A percentile compares a stretch with the other conserved stretches of the same genome.
phyloP scores from a whole-genome alignment of 2,113 vertebrate species.

The Cynopterus brachyotis region DNA sequence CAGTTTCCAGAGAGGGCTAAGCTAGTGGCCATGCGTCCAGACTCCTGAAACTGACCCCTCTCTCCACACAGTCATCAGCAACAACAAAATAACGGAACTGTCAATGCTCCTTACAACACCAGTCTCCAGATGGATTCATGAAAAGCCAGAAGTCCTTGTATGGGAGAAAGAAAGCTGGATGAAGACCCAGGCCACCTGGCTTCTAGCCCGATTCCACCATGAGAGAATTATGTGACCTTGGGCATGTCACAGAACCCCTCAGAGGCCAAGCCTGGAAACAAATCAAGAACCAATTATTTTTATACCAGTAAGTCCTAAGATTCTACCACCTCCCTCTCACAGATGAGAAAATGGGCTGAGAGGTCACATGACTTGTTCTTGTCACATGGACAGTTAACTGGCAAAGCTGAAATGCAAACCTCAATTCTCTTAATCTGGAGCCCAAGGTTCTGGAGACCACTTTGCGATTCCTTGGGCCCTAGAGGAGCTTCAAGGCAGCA shows the following conservation, averaged over 20 bases:
- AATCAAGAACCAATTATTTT: background rate
- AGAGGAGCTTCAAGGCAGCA: background rate
- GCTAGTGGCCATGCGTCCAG: background rate
- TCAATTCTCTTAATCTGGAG: background rate
- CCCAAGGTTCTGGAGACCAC: background rate
- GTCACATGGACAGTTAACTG: fast-evolving
- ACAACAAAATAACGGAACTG: background rate
- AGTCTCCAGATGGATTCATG: background rate
- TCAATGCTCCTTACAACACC: background rate
- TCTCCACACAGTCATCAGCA: background rate
- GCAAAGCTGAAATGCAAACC: background rate
- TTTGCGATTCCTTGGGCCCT: background rate
- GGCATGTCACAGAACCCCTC: background rate
- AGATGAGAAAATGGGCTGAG: background rate
- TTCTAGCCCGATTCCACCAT: background rate
- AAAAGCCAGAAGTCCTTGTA: background rate
- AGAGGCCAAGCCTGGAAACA: background rate
- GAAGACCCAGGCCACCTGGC: background rate
- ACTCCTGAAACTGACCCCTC: background rate
- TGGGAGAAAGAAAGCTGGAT: background rate
- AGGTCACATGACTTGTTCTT: background rate
- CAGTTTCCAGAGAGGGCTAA: background rate
- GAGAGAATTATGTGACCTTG: background rate
- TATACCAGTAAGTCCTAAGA: background rate
- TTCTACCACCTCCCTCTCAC: background rate